A percentile compares a stretch with the other conserved stretches of the same genome.
Conservation (phyloP, 2,797 vertebrate species). For the Sebastolobus altivelis region DNA sequence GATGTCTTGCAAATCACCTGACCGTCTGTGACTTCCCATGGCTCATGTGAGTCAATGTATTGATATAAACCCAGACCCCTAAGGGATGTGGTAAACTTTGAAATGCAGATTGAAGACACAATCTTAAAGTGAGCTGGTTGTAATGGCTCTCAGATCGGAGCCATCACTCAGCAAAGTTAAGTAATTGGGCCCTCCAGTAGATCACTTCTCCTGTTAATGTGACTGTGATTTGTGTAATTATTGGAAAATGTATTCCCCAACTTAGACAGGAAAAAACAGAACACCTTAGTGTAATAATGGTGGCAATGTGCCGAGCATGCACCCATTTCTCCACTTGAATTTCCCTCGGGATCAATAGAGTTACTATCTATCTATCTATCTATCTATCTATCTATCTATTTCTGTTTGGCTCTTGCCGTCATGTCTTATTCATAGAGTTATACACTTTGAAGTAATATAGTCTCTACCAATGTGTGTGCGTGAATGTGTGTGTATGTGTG, state of each 20-base stretch:
- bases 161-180: slow-evolving; percentile 21
- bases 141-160: slow-evolving; percentile 6
- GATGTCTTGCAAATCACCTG: slow-evolving; percentile 12
- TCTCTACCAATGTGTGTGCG: not conserved
- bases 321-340: not conserved
- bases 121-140: slow-evolving; percentile 35
- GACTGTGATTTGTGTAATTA: not conserved
- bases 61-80: not conserved
- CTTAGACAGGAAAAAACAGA: not conserved
- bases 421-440: not conserved
- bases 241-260: not conserved
- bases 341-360: no score
- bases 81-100: slow-evolving; percentile 10
- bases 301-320: not conserved
- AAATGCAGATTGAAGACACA: slow-evolving; percentile 19
- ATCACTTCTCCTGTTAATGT: not conserved
- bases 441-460: not conserved
- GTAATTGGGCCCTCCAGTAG: slow-evolving; percentile 31
- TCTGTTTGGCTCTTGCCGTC: not conserved
- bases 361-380: no score
- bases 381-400: no score
- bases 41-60: slow-evolving; percentile 42
- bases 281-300: not conserved
- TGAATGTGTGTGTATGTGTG: no score
- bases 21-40: not conserved